Evolutionary conservation across 2,797 vertebrate species (phyloP), one percentile per base, ranked within the genome.

Genomic region (Loris lydekkerianus): DNA sequence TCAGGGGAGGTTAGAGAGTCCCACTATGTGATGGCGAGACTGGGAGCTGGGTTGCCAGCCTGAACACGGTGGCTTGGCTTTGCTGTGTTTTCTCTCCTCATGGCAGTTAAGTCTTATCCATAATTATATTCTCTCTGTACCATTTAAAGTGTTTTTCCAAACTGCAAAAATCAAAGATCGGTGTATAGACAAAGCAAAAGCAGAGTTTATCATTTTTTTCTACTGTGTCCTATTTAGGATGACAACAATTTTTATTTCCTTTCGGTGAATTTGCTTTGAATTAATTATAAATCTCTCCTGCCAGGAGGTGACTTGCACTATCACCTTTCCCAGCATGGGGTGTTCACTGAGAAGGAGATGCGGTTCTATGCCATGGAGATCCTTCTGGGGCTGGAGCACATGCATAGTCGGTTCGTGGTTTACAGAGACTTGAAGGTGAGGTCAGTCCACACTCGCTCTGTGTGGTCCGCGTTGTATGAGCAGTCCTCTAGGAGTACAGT

Each of bases 311-410:
- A 99, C 97, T 98, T 99, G 97, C 99, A 99, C 98, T 99, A 99
- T 97, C 99, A 99, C 98, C 99, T 99, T 86, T 99, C 99, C 10
- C 99, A 99, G 97, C 99, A 99, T 0, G 99, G 99, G 2, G 99
- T 99, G 43, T 99, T 99, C 98, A 99, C 99, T 0, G 99, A 99
- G 98, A 99, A 99, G 95, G 99, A 99, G 97, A 99, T 99, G 99
- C 99, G 99, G 20, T 99, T 99, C 98, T 99, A 99, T 43, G 99
- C 99, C 37, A 99, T 99, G 0, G 99, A 99, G 97, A 99, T 99
- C 98, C 99, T 99, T 98, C 98, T 99, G 97, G 99, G 99, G 8
- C 99, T 99, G 91, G 99, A 99, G 72, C 99, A 99, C 98, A 99
- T 99, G 99, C 99, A 99, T 98, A 99, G 98, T 96, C 99, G 99